Evolutionary conservation across 2,888 invertebrate species (phyloP).

Genomic region (Microctonus brassicae): DNA sequence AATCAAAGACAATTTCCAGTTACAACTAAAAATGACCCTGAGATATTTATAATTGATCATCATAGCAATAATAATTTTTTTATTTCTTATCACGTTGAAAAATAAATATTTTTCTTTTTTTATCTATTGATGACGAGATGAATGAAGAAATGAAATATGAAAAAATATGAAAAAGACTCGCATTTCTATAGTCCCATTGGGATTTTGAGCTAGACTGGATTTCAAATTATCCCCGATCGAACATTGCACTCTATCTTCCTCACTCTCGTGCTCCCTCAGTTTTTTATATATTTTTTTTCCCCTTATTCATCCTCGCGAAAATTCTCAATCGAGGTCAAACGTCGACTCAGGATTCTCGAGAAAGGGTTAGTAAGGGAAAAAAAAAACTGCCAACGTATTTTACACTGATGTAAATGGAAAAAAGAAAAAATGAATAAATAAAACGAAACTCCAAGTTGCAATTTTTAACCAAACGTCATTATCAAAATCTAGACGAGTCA

Average conservation of each 20-base stretch:
- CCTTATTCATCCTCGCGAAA: neutral
- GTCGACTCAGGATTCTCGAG: slow-evolving; percentile 44
- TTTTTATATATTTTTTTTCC: neutral
- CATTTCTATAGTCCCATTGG: slow-evolving; percentile 5
- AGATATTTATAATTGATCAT: neutral
- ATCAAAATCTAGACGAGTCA: slow-evolving; percentile 14
- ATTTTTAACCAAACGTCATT: slow-evolving; percentile 19
- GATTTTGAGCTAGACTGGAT: slow-evolving; percentile 25
- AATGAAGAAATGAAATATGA: neutral
- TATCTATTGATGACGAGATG: slow-evolving; percentile 6
- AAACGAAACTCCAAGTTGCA: slow-evolving; percentile 22
- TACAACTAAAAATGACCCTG: neutral
- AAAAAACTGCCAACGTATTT: slow-evolving; percentile 21
- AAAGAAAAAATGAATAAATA: no score
- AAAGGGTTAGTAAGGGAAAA: slow-evolving; percentile 12
- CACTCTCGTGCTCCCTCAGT: slow-evolving; percentile 30
- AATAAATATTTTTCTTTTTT: neutral
- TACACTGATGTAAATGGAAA: slow-evolving; percentile 13
- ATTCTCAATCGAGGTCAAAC: slow-evolving; percentile 40
- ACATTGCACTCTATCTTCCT: no score
- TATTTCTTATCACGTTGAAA: neutral
- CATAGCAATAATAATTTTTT: neutral
- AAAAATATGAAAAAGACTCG: neutral
- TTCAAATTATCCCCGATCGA: slow-evolving; percentile 32
- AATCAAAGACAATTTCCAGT: neutral